A percentile compares a stretch with the other conserved stretches of the same genome.
phyloP scores from a whole-genome alignment of 2,888 invertebrate species.

The Notocelia uddmanniana region DNA sequence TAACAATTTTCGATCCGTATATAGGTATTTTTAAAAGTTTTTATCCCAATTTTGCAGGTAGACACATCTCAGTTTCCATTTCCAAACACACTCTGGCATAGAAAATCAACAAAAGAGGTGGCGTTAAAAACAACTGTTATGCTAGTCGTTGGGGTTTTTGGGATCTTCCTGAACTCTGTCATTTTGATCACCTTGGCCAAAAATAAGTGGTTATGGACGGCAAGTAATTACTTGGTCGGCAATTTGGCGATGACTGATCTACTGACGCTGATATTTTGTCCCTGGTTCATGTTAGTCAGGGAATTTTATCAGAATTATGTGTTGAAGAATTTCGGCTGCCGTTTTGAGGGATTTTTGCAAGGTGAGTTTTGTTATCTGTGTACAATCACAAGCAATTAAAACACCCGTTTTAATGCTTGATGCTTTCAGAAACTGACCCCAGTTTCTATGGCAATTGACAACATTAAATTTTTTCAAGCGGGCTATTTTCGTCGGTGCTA shows the following conservation, averaged over 20 bases:
- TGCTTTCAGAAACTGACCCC: too few relatives aligned
- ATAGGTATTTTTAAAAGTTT: not conserved
- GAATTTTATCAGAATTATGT: slow-evolving; percentile 93
- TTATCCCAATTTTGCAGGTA: slow-evolving; percentile 56
- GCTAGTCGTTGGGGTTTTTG: slow-evolving; percentile 87
- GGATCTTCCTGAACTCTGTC: slow-evolving; percentile 88
- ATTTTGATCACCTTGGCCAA: slow-evolving; percentile 87
- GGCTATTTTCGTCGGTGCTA: too few relatives aligned
- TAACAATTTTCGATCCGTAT: not conserved
- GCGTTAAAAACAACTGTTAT: slow-evolving; percentile 86
- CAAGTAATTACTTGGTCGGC: slow-evolving; percentile 90
- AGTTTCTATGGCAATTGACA: too few relatives aligned
- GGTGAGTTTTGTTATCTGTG: slow-evolving; percentile 68
- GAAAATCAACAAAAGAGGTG: slow-evolving; percentile 86
- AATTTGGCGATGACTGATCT: slow-evolving; percentile 92
- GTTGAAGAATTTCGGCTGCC: slow-evolving; percentile 90
- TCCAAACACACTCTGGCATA: slow-evolving; percentile 88
- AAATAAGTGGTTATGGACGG: slow-evolving; percentile 87
- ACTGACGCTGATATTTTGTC: slow-evolving; percentile 88
- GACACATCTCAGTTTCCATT: slow-evolving; percentile 80
- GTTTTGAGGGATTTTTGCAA: slow-evolving; percentile 91
- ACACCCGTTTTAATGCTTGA: too few relatives aligned
- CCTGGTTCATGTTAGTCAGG: slow-evolving; percentile 90
- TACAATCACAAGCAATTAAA: too few relatives aligned
- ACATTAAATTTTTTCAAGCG: too few relatives aligned